Base-by-base conservation (phyloP, 2,888 invertebrate genomes). In the Adelphocoris suturalis region DNA sequence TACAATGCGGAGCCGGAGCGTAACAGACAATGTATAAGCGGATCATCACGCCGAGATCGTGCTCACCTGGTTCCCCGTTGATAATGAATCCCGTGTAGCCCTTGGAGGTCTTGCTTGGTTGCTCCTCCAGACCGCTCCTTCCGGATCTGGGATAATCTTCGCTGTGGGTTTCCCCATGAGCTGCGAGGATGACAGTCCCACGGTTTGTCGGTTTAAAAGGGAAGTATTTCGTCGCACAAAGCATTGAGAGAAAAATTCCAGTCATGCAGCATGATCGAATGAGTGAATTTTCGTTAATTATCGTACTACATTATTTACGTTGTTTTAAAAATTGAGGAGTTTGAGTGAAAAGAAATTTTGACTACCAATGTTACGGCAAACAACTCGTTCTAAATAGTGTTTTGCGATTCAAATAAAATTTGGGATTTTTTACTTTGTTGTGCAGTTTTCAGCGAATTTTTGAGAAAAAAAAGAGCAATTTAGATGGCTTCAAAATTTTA, bases 21-120 rank as follows among this genome's bases (percentile, higher is more conserved):
- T 23, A 82, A 82, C 82, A 75, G 75, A 28, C 80, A 82, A 82
- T 82, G 82, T 82, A 82, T 82, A 82, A 82, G 82, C 82, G 82
- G 82, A 82, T 82, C 82, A 82, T 80, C 85, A 52, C 61, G 27
- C 57, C 14, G 16, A 52, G 85, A 85, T 85, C 85, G 61, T 57
- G 52, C 85, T 85, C 85, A 46, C 57, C 85, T 85, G 85, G 85
- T 85, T 85, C 61, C 16, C 23, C 85, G 85, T 55, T 80, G 85
- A 85, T 85, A 85, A 85, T 85, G 85, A 57, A 85, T 27, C 55
- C 85, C 57, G 9, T n/a, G 28, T 61, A 12, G 57, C n/a, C 52
- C 52, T 52, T 3, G 1, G 1, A 7, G 52, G 52, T 14, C 13
- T 11, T 14, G 3, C 5, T 11, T 52, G 14, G 5, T 16, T 52